phyloP scores from a whole-genome alignment of 2,797 vertebrate species.

The Potorous gilbertii region DNA sequence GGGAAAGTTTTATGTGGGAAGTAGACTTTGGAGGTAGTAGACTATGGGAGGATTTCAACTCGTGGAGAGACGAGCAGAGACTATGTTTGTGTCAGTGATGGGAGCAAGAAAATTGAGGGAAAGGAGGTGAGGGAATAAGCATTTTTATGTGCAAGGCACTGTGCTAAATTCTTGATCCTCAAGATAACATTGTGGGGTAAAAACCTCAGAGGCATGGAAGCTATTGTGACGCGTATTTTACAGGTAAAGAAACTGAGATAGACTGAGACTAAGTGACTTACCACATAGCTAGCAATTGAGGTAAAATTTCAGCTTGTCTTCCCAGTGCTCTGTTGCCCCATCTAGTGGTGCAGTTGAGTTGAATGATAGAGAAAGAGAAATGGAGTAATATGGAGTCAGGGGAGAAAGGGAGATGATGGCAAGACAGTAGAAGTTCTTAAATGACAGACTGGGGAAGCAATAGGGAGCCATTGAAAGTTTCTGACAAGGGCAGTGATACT shows the following conservation, averaged over 20 bases:
- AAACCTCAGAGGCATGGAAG: neutral
- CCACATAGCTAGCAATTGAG: neutral
- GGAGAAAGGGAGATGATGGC: neutral
- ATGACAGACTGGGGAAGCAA: neutral
- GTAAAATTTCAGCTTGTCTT: neutral
- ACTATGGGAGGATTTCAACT: neutral
- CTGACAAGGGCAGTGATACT: neutral
- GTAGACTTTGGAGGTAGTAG: neutral
- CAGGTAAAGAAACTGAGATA: neutral
- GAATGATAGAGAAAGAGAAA: neutral
- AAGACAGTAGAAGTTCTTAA: neutral
- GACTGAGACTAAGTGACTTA: neutral
- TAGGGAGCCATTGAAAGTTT: neutral
- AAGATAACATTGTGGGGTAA: neutral
- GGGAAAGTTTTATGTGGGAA: neutral
- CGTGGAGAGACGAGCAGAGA: neutral
- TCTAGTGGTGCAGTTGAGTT: neutral
- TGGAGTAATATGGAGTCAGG: neutral
- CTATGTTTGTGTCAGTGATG: neutral
- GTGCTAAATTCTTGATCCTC: neutral
- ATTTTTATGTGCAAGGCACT: neutral
- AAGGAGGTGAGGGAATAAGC: neutral
- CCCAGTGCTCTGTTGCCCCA: neutral
- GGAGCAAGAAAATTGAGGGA: neutral
- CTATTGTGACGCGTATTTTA: neutral